phyloP scores from a whole-genome alignment of 2,888 invertebrate species.

The Dryocosmus kuriphilus region DNA sequence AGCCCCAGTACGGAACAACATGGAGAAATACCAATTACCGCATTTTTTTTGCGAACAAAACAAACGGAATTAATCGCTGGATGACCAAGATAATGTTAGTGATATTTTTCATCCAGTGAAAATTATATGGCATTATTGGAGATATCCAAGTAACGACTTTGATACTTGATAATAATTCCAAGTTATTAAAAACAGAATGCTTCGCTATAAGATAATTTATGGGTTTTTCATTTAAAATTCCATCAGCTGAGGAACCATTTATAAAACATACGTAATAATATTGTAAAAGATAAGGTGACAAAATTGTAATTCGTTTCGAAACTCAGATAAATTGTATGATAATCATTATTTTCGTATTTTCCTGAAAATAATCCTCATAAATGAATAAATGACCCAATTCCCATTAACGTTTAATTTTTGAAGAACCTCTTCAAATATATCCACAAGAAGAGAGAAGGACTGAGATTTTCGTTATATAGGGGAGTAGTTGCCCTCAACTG shows the following conservation, averaged over 20 bases:
- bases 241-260: background rate
- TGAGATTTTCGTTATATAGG: background rate
- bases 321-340: no score
- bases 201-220: background rate
- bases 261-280: slow-evolving; percentile 6
- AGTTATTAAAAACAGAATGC: background rate
- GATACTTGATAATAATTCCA: slow-evolving; percentile 4
- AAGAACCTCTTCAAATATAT: background rate
- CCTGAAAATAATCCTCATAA: background rate
- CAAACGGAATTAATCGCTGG: slow-evolving; percentile 74
- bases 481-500: no score
- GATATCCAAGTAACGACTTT: slow-evolving; percentile 15
- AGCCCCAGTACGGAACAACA: slow-evolving; percentile 71
- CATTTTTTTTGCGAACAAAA: no score
- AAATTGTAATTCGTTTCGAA: background rate
- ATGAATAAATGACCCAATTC: background rate
- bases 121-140: slow-evolving; percentile 43
- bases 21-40: slow-evolving; percentile 68
- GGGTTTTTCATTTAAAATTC: background rate
- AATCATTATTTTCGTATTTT: background rate
- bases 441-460: background rate
- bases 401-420: background rate
- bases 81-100: slow-evolving; percentile 63
- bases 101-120: slow-evolving; percentile 44
- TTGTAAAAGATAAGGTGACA: background rate